A percentile compares a stretch with the other conserved stretches of the same genome.
Evolutionary conservation across 2,888 invertebrate genomes (phyloP).

Genomic region (Poecilus cupreus): DNA sequence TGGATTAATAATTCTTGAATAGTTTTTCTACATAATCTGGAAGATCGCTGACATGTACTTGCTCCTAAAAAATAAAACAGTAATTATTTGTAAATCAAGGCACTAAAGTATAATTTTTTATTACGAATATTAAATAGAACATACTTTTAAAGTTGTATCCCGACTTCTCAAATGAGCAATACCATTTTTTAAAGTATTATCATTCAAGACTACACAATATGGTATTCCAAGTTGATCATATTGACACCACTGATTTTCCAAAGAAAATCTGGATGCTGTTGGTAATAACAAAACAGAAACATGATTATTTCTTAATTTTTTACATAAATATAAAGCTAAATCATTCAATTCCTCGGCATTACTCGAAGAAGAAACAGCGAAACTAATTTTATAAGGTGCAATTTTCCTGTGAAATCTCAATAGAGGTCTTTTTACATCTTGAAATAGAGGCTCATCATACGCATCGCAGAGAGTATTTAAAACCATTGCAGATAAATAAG

Average conservation of each 20-base stretch:
- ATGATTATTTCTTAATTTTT: conserved; percentile 73
- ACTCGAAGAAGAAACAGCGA: conserved; percentile 73
- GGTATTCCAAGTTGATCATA: conserved; percentile 81
- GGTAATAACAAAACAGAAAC: conserved; percentile 70
- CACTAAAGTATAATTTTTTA: too few species aligned
- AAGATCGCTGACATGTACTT: conserved; percentile 81
- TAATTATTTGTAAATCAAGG: conserved; percentile 49
- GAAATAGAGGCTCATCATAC: conserved; percentile 74
- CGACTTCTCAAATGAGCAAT: conserved; percentile 80
- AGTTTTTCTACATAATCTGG: conserved; percentile 77
- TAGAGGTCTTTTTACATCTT: conserved; percentile 71
- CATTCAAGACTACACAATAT: conserved; percentile 82
- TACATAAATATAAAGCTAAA: conserved; percentile 75
- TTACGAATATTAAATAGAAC: too few species aligned
- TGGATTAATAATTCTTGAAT: conserved; percentile 71
- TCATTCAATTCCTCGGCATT: conserved; percentile 73
- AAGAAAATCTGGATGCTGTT: conserved; percentile 68
- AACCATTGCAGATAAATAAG: conserved; percentile 74
- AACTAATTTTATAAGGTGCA: conserved; percentile 85
- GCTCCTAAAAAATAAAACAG: conserved; percentile 77
- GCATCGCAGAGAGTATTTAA: conserved; percentile 78
- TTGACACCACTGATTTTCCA: conserved; percentile 72
- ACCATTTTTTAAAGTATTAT: conserved; percentile 82
- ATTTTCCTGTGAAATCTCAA: conserved; percentile 81
- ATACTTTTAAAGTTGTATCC: conserved; percentile 81